These are phyloP conservation scores for Cataglyphis cursor DNA, from an alignment of 2,888 invertebrate species.

Conservation along the genomic window DNA sequence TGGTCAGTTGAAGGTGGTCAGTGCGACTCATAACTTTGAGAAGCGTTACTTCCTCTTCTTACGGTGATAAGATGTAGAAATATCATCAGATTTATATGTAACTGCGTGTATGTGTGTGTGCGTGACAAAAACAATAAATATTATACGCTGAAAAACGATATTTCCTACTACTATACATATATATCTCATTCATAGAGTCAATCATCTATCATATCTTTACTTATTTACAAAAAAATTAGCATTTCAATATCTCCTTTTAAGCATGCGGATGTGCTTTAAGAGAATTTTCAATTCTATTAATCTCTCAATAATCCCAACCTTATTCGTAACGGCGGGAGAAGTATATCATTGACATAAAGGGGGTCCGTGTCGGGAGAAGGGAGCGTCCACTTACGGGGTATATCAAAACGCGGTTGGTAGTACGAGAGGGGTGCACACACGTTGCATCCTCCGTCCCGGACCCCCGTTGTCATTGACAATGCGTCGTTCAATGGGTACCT, in stretches of 20 bases:
- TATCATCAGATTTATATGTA: neutral
- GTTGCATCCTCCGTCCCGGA: conserved; percentile 41
- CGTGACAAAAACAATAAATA: neutral
- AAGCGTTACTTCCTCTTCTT: neutral
- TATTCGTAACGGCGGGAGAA: conserved; percentile 19
- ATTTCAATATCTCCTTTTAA: neutral
- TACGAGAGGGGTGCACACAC: neutral
- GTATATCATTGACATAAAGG: conserved; percentile 30
- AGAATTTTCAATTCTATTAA: conserved; percentile 31
- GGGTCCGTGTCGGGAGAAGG: conserved; percentile 7
- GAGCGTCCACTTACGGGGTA: conserved; percentile 38
- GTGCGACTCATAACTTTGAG: neutral
- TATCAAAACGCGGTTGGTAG: conserved; percentile 49
- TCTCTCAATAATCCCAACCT: conserved; percentile 10
- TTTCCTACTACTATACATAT: no score
- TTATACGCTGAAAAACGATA: neutral
- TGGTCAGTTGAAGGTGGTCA: neutral
- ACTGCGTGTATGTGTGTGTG: neutral
- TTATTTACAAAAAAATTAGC: neutral
- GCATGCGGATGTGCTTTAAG: neutral
- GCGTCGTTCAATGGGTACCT: conserved; percentile 81
- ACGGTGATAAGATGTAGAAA: neutral
- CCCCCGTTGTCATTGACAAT: conserved; percentile 81
- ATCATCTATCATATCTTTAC: neutral
- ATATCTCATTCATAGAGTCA: neutral